Base-by-base conservation (phyloP, 2,888 invertebrate species). In the Drosophila longiperda region DNA sequence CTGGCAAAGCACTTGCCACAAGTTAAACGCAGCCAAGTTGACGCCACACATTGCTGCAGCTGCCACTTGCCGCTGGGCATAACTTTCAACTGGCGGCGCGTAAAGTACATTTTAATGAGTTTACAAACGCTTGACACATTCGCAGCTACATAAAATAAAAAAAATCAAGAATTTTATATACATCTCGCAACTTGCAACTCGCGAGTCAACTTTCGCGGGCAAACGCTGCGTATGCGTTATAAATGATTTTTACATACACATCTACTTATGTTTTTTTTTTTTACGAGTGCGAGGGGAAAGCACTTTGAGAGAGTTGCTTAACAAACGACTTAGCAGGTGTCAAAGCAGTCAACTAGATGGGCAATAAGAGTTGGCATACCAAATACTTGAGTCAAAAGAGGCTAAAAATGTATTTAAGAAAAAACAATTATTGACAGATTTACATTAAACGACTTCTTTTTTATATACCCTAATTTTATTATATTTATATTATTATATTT, bases 121-220 rank as follows among this genome's bases (percentile, higher is more conserved):
- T 88, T 85, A 83, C 87, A 86, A 85, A 83, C 87, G 89, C 83
- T 88, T 83, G 83, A 85, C 88, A 88, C 85, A 85, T 85, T 88
- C 87, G 83, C 88, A 66, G 70, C 61, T 58, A 52, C 79, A 77
- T 85, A 78, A 84, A 85, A 70, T n/a, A 59, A 71, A 57, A 80
- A 83, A 87, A 70, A 59, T 45, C 36, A 53, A 32, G 36, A 59
- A 60, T 54, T 50, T 36, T 62, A 65, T 62, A 64, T 40, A 60
- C 69, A 61, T 33, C 53, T 52, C 33, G 58, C 69, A 36, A 15
- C 38, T 23, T 11, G 36, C 26, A 55, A 15, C 29, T 29, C 29
- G 26, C 26, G 53, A 17, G 50, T 45, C 36, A 33, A 48, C 40
- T n/a, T 55, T 17, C 36, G 49, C 40, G 26, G 40, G 57, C 48